Percentiles rank a stretch among this genome's conserved stretches.
phyloP scores from a whole-genome alignment of 2,888 invertebrate genomes.

The Drepanosiphum platanoidis region DNA sequence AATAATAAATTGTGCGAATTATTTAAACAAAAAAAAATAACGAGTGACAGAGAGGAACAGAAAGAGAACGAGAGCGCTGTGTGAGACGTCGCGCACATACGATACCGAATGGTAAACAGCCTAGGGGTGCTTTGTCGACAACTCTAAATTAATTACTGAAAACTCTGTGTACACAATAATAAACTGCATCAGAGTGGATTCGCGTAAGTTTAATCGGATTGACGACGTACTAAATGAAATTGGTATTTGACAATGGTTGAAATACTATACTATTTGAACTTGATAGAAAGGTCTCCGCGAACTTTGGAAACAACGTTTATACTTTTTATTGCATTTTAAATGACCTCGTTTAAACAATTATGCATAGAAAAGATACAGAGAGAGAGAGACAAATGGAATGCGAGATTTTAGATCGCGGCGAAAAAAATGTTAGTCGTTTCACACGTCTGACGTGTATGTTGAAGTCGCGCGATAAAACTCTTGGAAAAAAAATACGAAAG shows the following conservation, averaged over 20 bases:
- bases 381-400: too few relatives aligned
- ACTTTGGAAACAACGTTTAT: neutral
- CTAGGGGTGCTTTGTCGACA: slow-evolving; percentile 14
- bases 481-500: too few relatives aligned
- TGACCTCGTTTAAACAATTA: neutral
- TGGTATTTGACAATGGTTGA: slow-evolving; percentile 31
- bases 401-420: too few relatives aligned
- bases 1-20: too few relatives aligned
- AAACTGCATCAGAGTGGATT: neutral
- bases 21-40: slow-evolving; percentile 1
- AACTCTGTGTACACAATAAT: slow-evolving; percentile 15
- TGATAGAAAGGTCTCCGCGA: neutral
- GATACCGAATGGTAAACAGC: slow-evolving; percentile 20
- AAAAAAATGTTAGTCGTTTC: too few relatives aligned
- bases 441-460: too few relatives aligned
- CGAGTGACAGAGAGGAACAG: neutral
- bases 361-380: neutral
- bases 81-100: neutral
- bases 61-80: neutral
- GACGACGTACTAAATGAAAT: slow-evolving; percentile 11
- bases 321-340: neutral
- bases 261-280: neutral
- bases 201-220: slow-evolving; percentile 42
- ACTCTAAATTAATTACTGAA: slow-evolving; percentile 50
- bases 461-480: too few relatives aligned